phyloP scores from a whole-genome alignment of 2,888 invertebrate genomes.

The Stenoptilia bipunctidactyla region DNA sequence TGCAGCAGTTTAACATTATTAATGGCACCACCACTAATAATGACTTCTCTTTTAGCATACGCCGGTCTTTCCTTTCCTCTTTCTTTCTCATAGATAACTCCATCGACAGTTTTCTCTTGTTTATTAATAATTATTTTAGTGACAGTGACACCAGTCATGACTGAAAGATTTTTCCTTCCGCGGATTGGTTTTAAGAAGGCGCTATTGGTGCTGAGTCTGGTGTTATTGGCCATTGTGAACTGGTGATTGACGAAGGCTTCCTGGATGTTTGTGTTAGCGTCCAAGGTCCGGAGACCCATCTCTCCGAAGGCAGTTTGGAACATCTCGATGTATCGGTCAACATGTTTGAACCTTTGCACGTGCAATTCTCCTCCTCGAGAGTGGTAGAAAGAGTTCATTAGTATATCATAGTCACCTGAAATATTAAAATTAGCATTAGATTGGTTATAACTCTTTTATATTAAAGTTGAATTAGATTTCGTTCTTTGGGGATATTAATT shows the following conservation, averaged over 20 bases:
- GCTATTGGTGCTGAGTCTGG: slow-evolving; percentile 51
- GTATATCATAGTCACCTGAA: slow-evolving; percentile 58
- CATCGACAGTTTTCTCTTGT: slow-evolving; percentile 48
- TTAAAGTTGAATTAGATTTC: too few relatives aligned
- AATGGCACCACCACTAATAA: slow-evolving; percentile 53
- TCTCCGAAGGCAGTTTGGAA: slow-evolving; percentile 49
- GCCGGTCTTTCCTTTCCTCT: slow-evolving; percentile 51
- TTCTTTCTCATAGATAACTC: slow-evolving; percentile 49
- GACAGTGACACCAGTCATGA: slow-evolving; percentile 49
- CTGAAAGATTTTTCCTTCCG: slow-evolving; percentile 48
- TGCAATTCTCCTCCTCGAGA: slow-evolving; percentile 59
- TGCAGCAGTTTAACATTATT: slow-evolving; percentile 56
- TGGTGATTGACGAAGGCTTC: slow-evolving; percentile 58
- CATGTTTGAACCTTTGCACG: slow-evolving; percentile 52
- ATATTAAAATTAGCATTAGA: slow-evolving; percentile 13
- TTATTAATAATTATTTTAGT: slow-evolving; percentile 50
- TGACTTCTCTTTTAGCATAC: slow-evolving; percentile 53
- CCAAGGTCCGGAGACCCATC: slow-evolving; percentile 49
- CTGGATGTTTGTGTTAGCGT: slow-evolving; percentile 51
- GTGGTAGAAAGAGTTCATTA: slow-evolving; percentile 57
- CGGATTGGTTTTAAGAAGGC: slow-evolving; percentile 52
- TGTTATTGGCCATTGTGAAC: slow-evolving; percentile 50
- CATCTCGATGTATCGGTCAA: slow-evolving; percentile 48
- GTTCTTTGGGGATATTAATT: too few relatives aligned
- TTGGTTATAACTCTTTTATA: too few relatives aligned